A percentile compares a stretch with the other conserved stretches of the same genome.
Evolutionary conservation across 2,888 invertebrate genomes (phyloP).

Genomic region (Beris chalybata): DNA sequence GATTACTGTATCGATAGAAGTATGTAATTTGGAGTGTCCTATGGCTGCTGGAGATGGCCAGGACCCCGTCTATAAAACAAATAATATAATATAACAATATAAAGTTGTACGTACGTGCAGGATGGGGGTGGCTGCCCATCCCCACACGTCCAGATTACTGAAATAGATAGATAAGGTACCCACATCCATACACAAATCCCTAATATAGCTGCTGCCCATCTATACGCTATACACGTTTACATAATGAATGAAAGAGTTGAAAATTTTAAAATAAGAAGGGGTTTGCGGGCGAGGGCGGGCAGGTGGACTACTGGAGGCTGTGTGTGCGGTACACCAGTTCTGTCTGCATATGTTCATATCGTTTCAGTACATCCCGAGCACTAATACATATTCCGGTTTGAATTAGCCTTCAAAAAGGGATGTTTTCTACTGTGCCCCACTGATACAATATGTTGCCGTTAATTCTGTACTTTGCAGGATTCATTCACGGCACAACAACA

Average conservation of each 20-base stretch:
- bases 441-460: slow-evolving; percentile 6
- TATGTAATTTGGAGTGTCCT: slow-evolving; percentile 27
- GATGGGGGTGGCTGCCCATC: slow-evolving; percentile 24
- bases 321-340: slow-evolving; percentile 29
- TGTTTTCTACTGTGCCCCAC: slow-evolving; percentile 5
- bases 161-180: slow-evolving; percentile 31
- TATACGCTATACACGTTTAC: slow-evolving; percentile 33
- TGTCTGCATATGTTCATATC: slow-evolving; percentile 29
- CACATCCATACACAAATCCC: slow-evolving; percentile 24
- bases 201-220: slow-evolving; percentile 13
- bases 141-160: slow-evolving; percentile 27
- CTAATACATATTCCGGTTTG: slow-evolving; percentile 22
- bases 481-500: slow-evolving; percentile 1
- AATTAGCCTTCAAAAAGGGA: slow-evolving; percentile 24
- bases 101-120: slow-evolving; percentile 13
- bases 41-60: slow-evolving; percentile 6
- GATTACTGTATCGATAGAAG: neutral
- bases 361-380: slow-evolving; percentile 24
- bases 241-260: slow-evolving; percentile 40
- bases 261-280: slow-evolving; percentile 36
- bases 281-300: slow-evolving; percentile 22
- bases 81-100: slow-evolving; percentile 26
- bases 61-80: slow-evolving; percentile 9
- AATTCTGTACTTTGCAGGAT: slow-evolving; percentile 18
- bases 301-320: neutral